Evolutionary conservation across 2,797 vertebrate species (phyloP).

Genomic region (Tarsius wallacei): DNA sequence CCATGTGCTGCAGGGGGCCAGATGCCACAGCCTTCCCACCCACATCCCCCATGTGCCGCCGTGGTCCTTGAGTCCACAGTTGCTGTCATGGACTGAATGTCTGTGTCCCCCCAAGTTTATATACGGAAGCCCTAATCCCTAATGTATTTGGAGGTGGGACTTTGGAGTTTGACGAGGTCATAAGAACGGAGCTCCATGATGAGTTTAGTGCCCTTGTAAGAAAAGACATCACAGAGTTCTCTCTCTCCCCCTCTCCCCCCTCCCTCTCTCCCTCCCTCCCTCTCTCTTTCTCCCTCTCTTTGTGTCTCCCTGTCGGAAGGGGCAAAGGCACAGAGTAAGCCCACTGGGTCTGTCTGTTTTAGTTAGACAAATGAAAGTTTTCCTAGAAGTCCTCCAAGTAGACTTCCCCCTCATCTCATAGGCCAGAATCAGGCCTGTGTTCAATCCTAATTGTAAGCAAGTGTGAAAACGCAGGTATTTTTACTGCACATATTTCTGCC

Average conservation of each 20-base stretch:
- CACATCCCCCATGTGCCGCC: no score
- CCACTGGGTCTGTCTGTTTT: background rate
- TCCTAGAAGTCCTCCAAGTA: background rate
- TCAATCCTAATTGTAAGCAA: background rate
- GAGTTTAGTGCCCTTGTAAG: no score
- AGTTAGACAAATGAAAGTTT: background rate
- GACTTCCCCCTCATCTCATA: background rate
- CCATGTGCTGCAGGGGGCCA: background rate
- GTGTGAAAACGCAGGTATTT: background rate
- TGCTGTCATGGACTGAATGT: no score
- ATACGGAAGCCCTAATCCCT: no score
- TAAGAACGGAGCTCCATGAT: no score
- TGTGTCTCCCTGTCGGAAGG: background rate
- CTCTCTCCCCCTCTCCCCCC: background rate
- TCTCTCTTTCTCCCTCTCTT: background rate
- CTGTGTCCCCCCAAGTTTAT: no score
- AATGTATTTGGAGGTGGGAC: no score
- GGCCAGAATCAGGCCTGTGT: background rate
- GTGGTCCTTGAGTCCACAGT: no score
- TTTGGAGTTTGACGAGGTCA: no score
- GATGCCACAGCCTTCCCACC: no score
- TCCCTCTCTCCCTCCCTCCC: no score
- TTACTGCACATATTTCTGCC: background rate
- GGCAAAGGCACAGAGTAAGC: background rate
- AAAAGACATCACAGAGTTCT: background rate